Evolutionary conservation across 2,113 vertebrate species (phyloP), one percentile per base, ranked within the genome.

Genomic region (Bujurquina vittata): DNA sequence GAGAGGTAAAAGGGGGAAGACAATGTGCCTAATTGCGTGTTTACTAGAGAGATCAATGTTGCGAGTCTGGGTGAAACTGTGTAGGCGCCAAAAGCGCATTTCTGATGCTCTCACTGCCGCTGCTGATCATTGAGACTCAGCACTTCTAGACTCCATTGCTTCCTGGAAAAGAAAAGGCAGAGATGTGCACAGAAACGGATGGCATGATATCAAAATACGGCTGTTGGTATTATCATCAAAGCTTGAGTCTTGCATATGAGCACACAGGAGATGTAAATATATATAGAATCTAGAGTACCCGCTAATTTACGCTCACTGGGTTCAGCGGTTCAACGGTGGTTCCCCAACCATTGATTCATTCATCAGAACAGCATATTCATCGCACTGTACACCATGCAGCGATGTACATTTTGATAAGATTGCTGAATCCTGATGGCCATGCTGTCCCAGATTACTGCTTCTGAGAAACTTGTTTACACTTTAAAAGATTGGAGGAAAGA

Each of bases 61-160:
- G 85, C 37, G 56, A 90, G 77, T 46, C 82, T 8, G 80, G 85
- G 22, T 91, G 94, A 94, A 94, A 94, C 87, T 93, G 93, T 92
- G 95, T 95, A 78, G 94, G 94, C 79, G 88, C 80, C 75, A 9
- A 4, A 81, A 65, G 60, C 58, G 35, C 84, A 57, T 88, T 89
- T 72, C 67, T 88, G 86, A 88, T 84, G 89, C 81, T 86, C 82
- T 69, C 88, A 40, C 80, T 75, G 85, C 73, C 15, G 22, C 79
- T 78, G 85, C 81, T 85, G 72, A 91, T 83, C 85, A 86, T 43
- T 17, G 15, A 91, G 67, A 91, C 80, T 92, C 90, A 86, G 87
- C 88, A 86, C 79, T 86, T 91, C 79, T 80, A 55, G 63, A 29
- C 75, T 81, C 60, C 11, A 54, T 49, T 79, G 81, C 90, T 94